phyloP scores from a whole-genome alignment of 2,113 vertebrate genomes.

The Dromiciops gliroides region DNA sequence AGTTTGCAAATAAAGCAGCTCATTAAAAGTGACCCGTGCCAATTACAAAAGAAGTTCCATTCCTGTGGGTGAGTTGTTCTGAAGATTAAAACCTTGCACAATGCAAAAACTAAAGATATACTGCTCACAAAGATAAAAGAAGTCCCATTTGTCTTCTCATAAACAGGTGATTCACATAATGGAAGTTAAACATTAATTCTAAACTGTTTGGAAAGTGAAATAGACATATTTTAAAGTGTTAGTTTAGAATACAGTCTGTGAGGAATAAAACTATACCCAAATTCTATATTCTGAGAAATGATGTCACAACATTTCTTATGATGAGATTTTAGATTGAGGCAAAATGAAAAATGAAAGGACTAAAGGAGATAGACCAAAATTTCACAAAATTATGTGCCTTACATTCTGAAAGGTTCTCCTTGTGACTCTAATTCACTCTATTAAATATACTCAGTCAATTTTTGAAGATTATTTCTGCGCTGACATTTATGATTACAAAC shows the following conservation, averaged over 20 bases:
- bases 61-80: neutral
- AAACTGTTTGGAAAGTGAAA: constrained; percentile 61
- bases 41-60: neutral
- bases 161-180: constrained; percentile 36
- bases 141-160: constrained; percentile 53
- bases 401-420: constrained; percentile 48
- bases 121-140: constrained; percentile 1
- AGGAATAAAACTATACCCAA: constrained; percentile 57
- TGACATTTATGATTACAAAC: neutral
- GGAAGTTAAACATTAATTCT: constrained; percentile 58
- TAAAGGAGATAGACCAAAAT: constrained; percentile 41
- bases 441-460: constrained; percentile 51
- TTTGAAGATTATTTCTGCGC: neutral
- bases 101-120: neutral
- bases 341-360: constrained; percentile 58
- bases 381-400: constrained; percentile 11
- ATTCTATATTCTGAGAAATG: constrained; percentile 50
- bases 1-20: constrained; percentile 19
- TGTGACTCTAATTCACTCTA: constrained; percentile 26
- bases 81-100: constrained; percentile 20
- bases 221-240: constrained; percentile 40
- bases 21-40: neutral
- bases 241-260: neutral
- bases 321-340: constrained; percentile 67
- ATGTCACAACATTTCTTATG: constrained; percentile 40